Percentiles rank a stretch among this genome's conserved stretches.
Conservation (phyloP, 2,797 vertebrate genomes). For the Acanthornis magna region DNA sequence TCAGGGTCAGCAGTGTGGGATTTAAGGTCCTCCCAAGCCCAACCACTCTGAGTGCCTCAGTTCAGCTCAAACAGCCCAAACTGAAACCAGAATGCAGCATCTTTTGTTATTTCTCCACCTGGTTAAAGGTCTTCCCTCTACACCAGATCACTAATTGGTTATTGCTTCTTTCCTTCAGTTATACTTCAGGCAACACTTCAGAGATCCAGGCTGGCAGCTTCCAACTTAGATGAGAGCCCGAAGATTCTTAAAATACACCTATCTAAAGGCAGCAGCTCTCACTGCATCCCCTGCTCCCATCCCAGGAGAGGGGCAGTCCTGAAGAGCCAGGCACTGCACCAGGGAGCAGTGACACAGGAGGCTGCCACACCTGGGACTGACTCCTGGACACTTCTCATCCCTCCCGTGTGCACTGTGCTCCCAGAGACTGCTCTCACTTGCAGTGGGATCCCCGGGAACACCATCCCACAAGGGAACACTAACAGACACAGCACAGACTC, state of each 20-base stretch:
- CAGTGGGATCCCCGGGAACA: rapidly evolving
- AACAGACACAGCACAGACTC: no score
- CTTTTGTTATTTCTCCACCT: rapidly evolving
- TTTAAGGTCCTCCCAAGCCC: background rate
- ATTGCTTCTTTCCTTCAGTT: background rate
- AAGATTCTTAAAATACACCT: rapidly evolving
- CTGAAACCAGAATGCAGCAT: rapidly evolving
- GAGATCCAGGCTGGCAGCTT: background rate
- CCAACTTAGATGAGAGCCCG: background rate
- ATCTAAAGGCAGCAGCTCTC: background rate
- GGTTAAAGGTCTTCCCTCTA: background rate
- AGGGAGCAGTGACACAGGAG: rapidly evolving
- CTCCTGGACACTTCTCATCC: background rate
- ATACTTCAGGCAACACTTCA: background rate
- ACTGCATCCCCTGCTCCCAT: rapidly evolving
- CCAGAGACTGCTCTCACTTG: background rate
- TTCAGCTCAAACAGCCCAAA: background rate
- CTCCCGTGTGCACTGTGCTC: background rate
- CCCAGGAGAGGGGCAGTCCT: background rate
- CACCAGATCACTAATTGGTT: rapidly evolving
- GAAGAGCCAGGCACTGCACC: background rate
- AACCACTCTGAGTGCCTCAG: background rate
- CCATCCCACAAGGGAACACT: rapidly evolving
- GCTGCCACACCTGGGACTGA: background rate
- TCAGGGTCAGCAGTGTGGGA: rapidly evolving